These are phyloP conservation scores for Eilema griseolum DNA, from an alignment of 2,888 invertebrate genomes.

Conservation along the genomic window DNA sequence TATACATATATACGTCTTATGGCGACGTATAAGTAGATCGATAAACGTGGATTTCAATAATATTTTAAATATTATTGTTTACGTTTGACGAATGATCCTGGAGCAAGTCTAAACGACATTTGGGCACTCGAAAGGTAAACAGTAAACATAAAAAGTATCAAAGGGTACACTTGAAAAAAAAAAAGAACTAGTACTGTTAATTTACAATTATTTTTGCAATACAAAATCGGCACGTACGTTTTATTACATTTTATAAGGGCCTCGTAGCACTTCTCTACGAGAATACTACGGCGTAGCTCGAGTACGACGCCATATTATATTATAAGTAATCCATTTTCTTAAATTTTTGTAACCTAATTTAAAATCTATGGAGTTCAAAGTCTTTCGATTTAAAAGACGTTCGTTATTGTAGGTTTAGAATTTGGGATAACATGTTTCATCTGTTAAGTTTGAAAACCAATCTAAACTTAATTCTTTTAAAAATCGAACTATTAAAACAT, in stretches of 20 bases:
- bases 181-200: not conserved
- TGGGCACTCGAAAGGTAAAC: not conserved
- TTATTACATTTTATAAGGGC: not conserved
- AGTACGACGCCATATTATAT: not conserved
- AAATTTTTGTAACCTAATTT: not conserved
- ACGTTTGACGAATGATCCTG: not conserved
- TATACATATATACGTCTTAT: too few species aligned
- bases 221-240: not conserved
- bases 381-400: too few species aligned
- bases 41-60: not conserved
- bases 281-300: constrained; percentile 18
- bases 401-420: too few species aligned
- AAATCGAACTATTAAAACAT: too few species aligned
- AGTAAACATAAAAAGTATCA: too few species aligned
- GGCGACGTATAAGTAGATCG: not conserved
- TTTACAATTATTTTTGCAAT: not conserved
- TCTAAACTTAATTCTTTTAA: too few species aligned
- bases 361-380: too few species aligned
- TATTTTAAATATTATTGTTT: not conserved
- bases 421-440: too few species aligned
- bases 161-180: not conserved
- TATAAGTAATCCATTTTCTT: not conserved
- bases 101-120: not conserved
- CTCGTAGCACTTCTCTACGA: constrained; percentile 16
- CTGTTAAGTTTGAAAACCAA: too few species aligned